phyloP scores from a whole-genome alignment of 2,797 vertebrate genomes.

The Zenarchopterus dispar region DNA sequence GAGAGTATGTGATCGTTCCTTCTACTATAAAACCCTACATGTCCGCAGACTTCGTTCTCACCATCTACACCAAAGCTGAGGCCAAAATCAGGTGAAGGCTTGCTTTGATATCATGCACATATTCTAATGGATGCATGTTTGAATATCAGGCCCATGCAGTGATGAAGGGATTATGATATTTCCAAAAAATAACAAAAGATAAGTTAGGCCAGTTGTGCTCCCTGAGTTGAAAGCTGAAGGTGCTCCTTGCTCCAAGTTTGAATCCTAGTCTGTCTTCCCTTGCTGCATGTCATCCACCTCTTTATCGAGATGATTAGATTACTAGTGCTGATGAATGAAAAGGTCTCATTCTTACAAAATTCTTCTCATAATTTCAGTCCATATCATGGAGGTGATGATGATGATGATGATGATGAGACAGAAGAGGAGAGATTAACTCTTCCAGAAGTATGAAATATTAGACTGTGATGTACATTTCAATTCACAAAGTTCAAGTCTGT shows the following conservation, averaged over 20 bases:
- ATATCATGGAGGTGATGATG: slow-evolving; percentile 11
- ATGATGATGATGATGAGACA: neutral
- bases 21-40: slow-evolving; percentile 38
- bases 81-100: slow-evolving; percentile 46
- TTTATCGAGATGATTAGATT: too few relatives aligned
- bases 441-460: slow-evolving; percentile 34
- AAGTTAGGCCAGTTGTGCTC: too few relatives aligned
- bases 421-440: slow-evolving; percentile 1
- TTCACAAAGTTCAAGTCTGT: too few relatives aligned
- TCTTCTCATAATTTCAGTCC: slow-evolving; percentile 31
- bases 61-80: slow-evolving; percentile 55
- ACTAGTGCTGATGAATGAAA: neutral
- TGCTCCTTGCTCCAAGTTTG: too few relatives aligned
- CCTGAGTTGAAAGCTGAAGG: too few relatives aligned
- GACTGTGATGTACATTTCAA: neutral
- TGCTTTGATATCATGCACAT: neutral
- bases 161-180: neutral
- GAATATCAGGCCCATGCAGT: neutral
- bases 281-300: too few relatives aligned
- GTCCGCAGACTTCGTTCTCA: slow-evolving; percentile 55
- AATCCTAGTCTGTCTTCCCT: too few relatives aligned
- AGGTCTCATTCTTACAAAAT: neutral
- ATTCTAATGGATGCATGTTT: neutral
- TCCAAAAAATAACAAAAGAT: neutral
- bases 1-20: slow-evolving; percentile 64